Base-by-base conservation (phyloP, 2,797 vertebrate genomes). In the Oreonectes daqikongensis region DNA sequence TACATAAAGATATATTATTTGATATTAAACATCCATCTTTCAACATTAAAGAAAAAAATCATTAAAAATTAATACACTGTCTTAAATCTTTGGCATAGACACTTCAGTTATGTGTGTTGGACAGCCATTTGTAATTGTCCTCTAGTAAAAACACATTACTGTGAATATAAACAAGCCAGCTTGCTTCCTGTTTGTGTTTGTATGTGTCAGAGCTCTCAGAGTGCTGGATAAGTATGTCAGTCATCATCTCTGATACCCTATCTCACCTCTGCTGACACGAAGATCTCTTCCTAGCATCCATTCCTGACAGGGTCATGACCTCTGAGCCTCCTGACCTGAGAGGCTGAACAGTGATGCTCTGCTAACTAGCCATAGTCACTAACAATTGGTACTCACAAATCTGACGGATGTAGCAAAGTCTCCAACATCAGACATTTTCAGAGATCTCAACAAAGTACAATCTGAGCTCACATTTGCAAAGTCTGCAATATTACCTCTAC, bases 161-260 rank as follows among this genome's bases (percentile, higher is more conserved):
- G 24, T 24, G 26, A 73, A 59, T 53, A 72, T 40, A 59, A 59
- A 77, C 76, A 65, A 69, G 52, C 55, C 57, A 55, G 24, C 24
- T 28, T 22, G 28, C 26, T 79, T 83, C 76, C 79, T 76, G 79
- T 69, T 26, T 52, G 42, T 71, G 73, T 81, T 74, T 72, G 72
- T 52, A n/a, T 18, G 44, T 69, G 79, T 79, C 82, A 80, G 57
- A 71, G 48, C 18, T 42, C 8, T 11, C 44, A 59, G 71, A n/a
- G 26, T 69, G 32, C 59, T 63, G 53, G 65, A 63, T 71, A 73
- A n/a, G 40, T 64, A 20, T 79, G 74, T 81, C 82, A 81, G 24
- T 83, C 79, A 67, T 12, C 75, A 18, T 18, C 76, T 44, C 71
- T 57, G 68, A 75, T 77, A 72, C 44, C 65, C 65, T 64, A 30